Evolutionary conservation across 2,797 vertebrate species (phyloP).

Genomic region (Cirrhinus mrigala): DNA sequence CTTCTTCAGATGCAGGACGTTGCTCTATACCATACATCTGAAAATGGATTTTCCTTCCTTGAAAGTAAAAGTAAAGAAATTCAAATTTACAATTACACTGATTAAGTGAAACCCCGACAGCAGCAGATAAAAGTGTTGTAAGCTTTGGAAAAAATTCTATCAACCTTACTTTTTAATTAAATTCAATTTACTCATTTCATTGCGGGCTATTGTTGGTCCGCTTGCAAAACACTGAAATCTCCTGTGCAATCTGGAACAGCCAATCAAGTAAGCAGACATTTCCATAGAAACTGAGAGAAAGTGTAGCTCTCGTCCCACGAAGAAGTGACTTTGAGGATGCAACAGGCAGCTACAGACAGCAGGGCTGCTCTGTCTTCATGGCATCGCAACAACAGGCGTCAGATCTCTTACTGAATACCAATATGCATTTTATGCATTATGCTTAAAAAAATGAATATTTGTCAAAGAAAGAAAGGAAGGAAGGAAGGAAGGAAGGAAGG

Average conservation of each 20-base stretch:
- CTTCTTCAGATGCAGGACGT: constrained; percentile 34
- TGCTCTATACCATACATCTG: constrained; percentile 21
- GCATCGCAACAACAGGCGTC: background rate
- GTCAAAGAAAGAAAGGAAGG: too few relatives aligned
- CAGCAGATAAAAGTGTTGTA: background rate
- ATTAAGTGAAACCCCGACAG: background rate
- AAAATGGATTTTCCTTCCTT: constrained; percentile 39
- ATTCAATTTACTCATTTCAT: constrained; percentile 1
- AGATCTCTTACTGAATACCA: background rate
- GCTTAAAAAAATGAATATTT: background rate
- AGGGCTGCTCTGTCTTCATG: background rate
- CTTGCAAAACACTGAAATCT: constrained; percentile 16
- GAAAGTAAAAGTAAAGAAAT: background rate
- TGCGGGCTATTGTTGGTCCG: constrained; percentile 4
- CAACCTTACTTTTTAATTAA: background rate
- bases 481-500: background rate
- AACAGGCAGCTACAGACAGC: constrained; percentile 2
- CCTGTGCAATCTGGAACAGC: constrained; percentile 19
- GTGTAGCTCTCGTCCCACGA: background rate
- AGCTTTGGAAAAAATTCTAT: background rate
- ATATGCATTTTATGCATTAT: background rate
- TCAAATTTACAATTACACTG: constrained; percentile 10
- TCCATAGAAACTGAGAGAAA: constrained; percentile 29
- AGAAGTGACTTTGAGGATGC: constrained; percentile 29
- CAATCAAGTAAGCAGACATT: constrained; percentile 6